Evolutionary conservation across 2,113 vertebrate species (phyloP).

Genomic region (Pedetes capensis): DNA sequence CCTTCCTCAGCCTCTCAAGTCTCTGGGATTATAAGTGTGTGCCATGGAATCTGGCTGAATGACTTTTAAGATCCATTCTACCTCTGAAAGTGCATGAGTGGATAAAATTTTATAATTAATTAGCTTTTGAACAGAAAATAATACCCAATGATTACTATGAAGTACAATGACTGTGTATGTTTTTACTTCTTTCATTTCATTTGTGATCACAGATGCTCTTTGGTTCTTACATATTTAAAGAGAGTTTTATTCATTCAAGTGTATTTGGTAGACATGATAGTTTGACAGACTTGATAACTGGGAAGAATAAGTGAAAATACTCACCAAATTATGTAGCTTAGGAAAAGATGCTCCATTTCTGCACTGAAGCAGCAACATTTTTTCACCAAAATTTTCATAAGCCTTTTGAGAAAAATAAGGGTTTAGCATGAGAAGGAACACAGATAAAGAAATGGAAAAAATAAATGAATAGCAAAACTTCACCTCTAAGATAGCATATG

Average conservation of each 20-base stretch:
- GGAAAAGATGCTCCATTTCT: constrained; percentile 42
- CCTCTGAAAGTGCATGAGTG: not conserved
- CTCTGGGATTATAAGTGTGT: too few relatives aligned
- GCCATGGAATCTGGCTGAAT: too few relatives aligned
- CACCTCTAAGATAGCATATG: not conserved
- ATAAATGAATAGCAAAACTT: constrained; percentile 5
- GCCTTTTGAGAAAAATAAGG: constrained; percentile 66
- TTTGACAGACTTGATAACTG: not conserved
- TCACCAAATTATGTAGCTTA: constrained; percentile 67
- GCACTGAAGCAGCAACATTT: constrained; percentile 68
- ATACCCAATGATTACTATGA: not conserved
- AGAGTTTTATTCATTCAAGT: not conserved
- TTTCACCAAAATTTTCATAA: constrained; percentile 74
- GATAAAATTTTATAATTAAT: not conserved
- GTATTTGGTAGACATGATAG: not conserved
- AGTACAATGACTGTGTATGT: not conserved
- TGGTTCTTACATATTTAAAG: not conserved
- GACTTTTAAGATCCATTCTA: not conserved
- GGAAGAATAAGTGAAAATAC: constrained; percentile 50
- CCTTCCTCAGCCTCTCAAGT: too few relatives aligned
- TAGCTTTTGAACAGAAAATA: constrained; percentile 38
- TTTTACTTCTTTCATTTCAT: not conserved
- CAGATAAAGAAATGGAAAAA: constrained; percentile 19
- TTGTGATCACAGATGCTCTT: not conserved
- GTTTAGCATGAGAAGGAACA: constrained; percentile 21